phyloP scores from a whole-genome alignment of 2,113 vertebrate genomes.

The Chloropsis hardwickii region DNA sequence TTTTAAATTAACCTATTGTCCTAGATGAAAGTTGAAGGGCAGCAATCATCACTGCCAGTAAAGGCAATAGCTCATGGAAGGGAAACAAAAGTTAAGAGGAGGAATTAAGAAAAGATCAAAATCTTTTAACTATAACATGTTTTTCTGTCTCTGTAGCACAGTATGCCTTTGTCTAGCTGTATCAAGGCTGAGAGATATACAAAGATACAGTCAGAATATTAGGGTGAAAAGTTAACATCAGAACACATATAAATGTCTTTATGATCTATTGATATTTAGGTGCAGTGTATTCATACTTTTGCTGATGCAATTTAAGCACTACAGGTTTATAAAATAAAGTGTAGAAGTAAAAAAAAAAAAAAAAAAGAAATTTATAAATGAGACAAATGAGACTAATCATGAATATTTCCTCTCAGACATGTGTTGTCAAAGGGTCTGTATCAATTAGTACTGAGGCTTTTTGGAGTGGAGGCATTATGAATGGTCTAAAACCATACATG shows the following conservation, averaged over 20 bases:
- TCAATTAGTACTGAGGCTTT: not conserved
- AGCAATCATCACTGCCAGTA: not conserved
- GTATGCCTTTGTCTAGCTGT: not conserved
- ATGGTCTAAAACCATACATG: not conserved
- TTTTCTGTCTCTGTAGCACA: not conserved
- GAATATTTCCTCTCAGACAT: not conserved
- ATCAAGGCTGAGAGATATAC: not conserved
- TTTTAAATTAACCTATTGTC: not conserved
- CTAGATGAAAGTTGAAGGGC: not conserved
- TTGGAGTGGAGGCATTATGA: not conserved
- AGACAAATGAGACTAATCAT: not conserved
- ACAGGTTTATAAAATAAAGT: not conserved
- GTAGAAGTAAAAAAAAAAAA: not conserved
- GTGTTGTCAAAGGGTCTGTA: not conserved
- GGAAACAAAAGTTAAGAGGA: not conserved
- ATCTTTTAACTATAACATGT: not conserved
- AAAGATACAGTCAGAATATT: not conserved
- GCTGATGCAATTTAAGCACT: not conserved
- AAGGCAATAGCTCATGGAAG: not conserved
- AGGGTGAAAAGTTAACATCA: not conserved
- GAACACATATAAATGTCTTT: not conserved
- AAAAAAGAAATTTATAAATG: too few relatives aligned
- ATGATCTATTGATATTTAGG: not conserved
- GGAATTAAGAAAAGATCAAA: not conserved
- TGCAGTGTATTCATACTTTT: not conserved